phyloP scores from a whole-genome alignment of 1,140 invertebrate species.

The Ylistrum balloti region DNA sequence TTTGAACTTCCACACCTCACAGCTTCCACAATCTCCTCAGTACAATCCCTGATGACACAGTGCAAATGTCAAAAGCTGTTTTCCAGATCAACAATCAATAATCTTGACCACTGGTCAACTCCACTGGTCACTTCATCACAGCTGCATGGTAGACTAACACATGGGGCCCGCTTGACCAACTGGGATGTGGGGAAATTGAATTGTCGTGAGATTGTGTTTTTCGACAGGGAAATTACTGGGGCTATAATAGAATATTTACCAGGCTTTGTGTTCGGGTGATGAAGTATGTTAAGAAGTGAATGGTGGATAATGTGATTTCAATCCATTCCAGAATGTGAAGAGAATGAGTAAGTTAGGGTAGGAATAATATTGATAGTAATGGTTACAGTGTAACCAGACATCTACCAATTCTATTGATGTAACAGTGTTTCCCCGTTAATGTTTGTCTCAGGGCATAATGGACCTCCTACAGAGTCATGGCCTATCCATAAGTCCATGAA shows the following conservation, averaged over 20 bases:
- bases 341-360: constrained; percentile 3
- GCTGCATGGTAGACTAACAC: background rate
- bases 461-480: background rate
- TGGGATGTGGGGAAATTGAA: background rate
- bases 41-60: constrained; percentile 6
- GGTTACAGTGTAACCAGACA: background rate
- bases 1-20: constrained; percentile 31
- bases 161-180: constrained; percentile 22
- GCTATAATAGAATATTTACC: constrained; percentile 28
- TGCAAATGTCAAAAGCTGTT: constrained; percentile 38
- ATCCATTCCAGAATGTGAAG: background rate
- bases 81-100: background rate
- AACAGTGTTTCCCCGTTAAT: background rate
- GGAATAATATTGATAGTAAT: constrained; percentile 21
- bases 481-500: background rate
- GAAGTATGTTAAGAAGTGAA: background rate
- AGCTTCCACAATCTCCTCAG: constrained; percentile 4
- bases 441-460: background rate
- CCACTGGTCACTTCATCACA: background rate
- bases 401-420: background rate
- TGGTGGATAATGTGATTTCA: background rate
- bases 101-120: background rate
- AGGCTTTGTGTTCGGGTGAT: background rate
- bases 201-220: constrained; percentile 20
- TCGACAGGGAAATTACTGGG: constrained; percentile 18